These are phyloP conservation scores for Protosalanx chinensis DNA, from an alignment of 2,797 vertebrate species.

Conservation along the genomic window DNA sequence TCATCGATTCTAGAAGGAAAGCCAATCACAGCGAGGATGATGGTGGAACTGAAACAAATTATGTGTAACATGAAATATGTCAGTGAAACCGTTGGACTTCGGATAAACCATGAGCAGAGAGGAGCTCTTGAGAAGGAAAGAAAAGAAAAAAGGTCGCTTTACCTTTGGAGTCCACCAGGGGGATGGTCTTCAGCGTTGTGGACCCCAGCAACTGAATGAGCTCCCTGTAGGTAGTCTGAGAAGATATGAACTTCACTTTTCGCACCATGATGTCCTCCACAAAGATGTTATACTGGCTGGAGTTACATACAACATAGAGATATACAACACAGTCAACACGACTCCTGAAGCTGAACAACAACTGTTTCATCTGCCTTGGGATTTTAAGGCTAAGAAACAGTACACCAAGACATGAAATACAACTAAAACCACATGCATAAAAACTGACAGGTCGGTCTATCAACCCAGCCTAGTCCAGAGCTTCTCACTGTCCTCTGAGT, in stretches of 20 bases:
- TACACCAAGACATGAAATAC: not conserved
- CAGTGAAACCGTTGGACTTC: not conserved
- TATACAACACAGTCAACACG: slow-evolving; percentile 7
- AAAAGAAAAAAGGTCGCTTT: slow-evolving; percentile 3
- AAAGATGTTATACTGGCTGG: slow-evolving; percentile 92
- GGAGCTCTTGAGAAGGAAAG: not conserved
- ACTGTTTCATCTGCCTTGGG: not conserved
- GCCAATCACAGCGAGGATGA: not conserved
- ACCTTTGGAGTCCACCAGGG: slow-evolving; percentile 92
- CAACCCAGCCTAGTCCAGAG: not conserved
- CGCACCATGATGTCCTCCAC: slow-evolving; percentile 97
- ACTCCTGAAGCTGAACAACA: not conserved
- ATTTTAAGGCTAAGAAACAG: not conserved
- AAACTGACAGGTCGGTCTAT: not conserved
- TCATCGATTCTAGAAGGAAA: slow-evolving; percentile 83
- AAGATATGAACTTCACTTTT: slow-evolving; percentile 86
- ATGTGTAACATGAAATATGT: not conserved
- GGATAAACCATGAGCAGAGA: not conserved
- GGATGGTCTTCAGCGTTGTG: slow-evolving; percentile 81
- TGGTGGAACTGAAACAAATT: slow-evolving; percentile 1
- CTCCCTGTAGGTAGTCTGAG: slow-evolving; percentile 83
- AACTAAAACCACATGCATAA: not conserved
- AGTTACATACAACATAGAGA: slow-evolving; percentile 5
- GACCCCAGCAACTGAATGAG: slow-evolving; percentile 78
- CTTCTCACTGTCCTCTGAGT: slow-evolving; percentile 6